Percentiles rank a stretch among this genome's conserved stretches.
phyloP scores from a whole-genome alignment of 2,113 vertebrate species.

The Triplophysa dalaica region DNA sequence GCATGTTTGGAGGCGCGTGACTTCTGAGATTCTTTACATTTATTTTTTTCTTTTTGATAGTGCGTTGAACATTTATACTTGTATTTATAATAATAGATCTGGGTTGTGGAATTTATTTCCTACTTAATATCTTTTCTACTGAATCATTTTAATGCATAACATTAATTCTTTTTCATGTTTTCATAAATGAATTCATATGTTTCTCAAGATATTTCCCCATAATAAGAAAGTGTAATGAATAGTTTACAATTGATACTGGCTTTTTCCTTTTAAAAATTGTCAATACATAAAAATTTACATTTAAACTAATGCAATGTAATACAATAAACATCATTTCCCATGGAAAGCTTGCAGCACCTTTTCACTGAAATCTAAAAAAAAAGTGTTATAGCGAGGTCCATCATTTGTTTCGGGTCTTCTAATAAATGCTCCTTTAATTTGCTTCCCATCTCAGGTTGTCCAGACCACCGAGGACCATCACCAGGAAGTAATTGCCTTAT shows the following conservation, averaged over 20 bases:
- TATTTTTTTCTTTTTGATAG: not conserved
- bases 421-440: not conserved
- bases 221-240: no score
- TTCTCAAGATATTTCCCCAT: no score
- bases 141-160: no score
- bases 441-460: conserved; percentile 77
- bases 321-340: not conserved
- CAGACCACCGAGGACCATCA: conserved; percentile 97
- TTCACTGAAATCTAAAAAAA: not conserved
- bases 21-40: not conserved
- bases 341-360: not conserved
- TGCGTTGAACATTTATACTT: not conserved
- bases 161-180: no score
- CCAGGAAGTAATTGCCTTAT: conserved; percentile 94
- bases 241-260: not conserved
- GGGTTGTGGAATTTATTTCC: not conserved
- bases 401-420: not conserved
- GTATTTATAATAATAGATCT: not conserved
- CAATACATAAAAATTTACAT: not conserved
- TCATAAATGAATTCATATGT: no score
- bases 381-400: not conserved
- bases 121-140: not conserved
- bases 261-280: not conserved
- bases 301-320: no score
- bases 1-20: not conserved